phyloP scores from a whole-genome alignment of 2,888 invertebrate species.

The Kryphioiulus occultus region DNA sequence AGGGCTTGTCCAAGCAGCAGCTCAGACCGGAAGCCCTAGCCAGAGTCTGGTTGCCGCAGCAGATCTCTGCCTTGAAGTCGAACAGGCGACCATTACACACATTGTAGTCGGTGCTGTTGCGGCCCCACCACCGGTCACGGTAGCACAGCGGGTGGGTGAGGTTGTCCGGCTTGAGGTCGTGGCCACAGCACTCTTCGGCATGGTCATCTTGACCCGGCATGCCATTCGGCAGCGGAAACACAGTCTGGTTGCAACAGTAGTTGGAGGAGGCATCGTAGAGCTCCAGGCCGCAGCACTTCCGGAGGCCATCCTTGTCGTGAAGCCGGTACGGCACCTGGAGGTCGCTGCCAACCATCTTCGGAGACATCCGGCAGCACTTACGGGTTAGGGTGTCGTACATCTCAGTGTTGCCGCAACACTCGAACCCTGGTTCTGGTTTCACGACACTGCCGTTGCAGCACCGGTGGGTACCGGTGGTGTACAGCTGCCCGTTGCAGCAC shows the following conservation, averaged over 20 bases:
- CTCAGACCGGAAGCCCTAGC: background rate
- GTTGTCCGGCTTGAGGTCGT: background rate
- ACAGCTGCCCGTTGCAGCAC: constrained; percentile 20
- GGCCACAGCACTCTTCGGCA: background rate
- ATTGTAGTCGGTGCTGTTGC: background rate
- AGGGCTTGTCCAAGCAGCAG: background rate
- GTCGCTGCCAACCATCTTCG: background rate
- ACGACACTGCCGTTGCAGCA: background rate
- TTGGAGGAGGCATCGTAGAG: background rate
- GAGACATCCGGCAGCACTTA: background rate
- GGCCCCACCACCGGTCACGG: background rate
- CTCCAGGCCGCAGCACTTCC: constrained; percentile 1
- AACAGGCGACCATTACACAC: background rate
- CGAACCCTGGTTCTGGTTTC: background rate
- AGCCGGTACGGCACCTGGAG: background rate
- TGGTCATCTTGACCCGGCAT: background rate
- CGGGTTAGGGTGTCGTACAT: background rate
- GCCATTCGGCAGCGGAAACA: background rate
- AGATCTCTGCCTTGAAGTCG: background rate
- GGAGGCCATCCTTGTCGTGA: background rate
- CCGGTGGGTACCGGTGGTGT: background rate
- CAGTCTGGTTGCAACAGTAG: background rate
- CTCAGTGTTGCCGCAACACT: background rate
- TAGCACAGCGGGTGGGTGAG: background rate
- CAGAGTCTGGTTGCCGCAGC: constrained; percentile 1